Evolutionary conservation across 2,888 invertebrate genomes (phyloP).

Genomic region (Plagiodera versicolora): DNA sequence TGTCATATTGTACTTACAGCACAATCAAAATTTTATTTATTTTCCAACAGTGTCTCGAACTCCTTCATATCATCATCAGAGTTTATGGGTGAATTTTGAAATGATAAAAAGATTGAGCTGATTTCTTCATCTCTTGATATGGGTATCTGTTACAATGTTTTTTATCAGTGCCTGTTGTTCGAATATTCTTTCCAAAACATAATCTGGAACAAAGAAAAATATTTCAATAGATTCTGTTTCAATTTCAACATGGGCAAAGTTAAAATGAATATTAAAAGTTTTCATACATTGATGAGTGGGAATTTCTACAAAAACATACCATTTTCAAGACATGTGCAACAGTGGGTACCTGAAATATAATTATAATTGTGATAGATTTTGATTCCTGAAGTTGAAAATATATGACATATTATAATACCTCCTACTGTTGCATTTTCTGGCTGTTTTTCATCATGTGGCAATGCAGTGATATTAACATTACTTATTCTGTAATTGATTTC

Average conservation of each 20-base stretch:
- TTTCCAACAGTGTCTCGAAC: neutral
- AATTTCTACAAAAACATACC: neutral
- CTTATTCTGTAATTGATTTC: neutral
- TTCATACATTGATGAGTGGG: neutral
- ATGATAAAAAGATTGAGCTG: neutral
- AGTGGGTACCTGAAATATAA: neutral
- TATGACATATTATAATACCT: constrained; percentile 1
- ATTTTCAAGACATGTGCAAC: constrained; percentile 3
- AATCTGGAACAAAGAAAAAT: neutral
- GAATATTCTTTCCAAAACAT: neutral
- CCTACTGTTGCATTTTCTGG: constrained; percentile 1
- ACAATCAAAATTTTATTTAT: neutral
- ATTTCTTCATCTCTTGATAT: neutral
- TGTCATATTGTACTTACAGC: neutral
- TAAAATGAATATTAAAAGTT: neutral
- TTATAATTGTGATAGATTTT: neutral
- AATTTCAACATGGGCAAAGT: neutral
- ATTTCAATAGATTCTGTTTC: neutral
- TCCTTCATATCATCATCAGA: constrained; percentile 1
- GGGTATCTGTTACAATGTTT: neutral
- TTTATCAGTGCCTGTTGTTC: constrained; percentile 3
- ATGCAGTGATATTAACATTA: neutral
- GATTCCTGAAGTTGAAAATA: constrained; percentile 1
- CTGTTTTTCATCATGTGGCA: neutral
- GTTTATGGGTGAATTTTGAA: neutral